These are phyloP conservation scores for Imbricaverruca yamaguchii DNA, from an alignment of 2,888 invertebrate genomes.

Conservation along the genomic window DNA sequence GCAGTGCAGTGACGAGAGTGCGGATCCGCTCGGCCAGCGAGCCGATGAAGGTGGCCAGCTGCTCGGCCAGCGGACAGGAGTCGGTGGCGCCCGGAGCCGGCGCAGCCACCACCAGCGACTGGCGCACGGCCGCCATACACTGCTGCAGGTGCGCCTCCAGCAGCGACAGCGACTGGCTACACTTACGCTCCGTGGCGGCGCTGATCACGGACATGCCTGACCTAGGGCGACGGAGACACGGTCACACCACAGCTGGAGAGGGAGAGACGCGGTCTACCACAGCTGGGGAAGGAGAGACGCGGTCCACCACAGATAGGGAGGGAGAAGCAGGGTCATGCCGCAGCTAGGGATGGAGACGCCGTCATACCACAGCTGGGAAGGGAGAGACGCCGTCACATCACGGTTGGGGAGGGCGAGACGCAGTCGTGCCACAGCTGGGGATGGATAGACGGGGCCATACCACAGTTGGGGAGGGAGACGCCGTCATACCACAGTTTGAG, in stretches of 20 bases:
- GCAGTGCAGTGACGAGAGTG: background rate
- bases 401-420: too few relatives aligned
- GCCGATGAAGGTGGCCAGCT: background rate
- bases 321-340: too few relatives aligned
- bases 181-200: conserved; percentile 72
- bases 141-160: conserved; percentile 82
- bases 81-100: conserved; percentile 50
- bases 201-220: conserved; percentile 3
- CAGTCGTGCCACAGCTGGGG: too few relatives aligned
- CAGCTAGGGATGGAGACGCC: too few relatives aligned
- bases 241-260: conserved; percentile 13
- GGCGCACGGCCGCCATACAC: conserved; percentile 86
- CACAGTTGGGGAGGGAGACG: too few relatives aligned
- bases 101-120: conserved; percentile 91
- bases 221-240: conserved; percentile 7
- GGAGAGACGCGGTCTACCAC: too few relatives aligned
- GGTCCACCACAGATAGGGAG: too few relatives aligned
- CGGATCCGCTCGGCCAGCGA: conserved; percentile 5
- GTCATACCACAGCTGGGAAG: too few relatives aligned
- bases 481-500: too few relatives aligned
- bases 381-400: too few relatives aligned
- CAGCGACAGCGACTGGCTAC: conserved; percentile 95
- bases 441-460: too few relatives aligned
- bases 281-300: too few relatives aligned
- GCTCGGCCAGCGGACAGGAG: background rate